Conservation (phyloP, 1,140 invertebrate species). For the Solen grandis region DNA sequence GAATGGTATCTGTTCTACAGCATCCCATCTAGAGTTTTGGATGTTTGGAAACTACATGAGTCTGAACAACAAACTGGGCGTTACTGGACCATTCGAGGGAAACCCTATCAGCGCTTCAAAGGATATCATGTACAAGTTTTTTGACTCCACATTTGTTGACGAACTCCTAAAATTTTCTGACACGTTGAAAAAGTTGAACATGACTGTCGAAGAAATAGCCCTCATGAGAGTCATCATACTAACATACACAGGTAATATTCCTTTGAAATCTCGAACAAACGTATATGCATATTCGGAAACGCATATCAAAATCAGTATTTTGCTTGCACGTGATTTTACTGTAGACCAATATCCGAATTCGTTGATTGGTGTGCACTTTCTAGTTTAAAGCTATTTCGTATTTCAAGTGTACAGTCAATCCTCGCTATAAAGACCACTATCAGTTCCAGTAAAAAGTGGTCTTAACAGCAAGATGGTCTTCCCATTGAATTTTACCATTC, state of each 20-base stretch:
- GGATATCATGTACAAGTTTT: constrained; percentile 24
- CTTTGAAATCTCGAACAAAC: no score
- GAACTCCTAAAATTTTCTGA: constrained; percentile 14
- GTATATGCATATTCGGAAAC: no score
- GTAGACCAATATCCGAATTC: no score
- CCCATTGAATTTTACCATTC: no score
- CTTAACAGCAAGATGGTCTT: no score
- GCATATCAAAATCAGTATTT: no score
- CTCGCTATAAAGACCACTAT: no score
- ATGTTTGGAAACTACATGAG: constrained; percentile 39
- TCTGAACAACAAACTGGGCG: constrained; percentile 27
- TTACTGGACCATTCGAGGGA: constrained; percentile 1
- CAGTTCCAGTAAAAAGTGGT: no score
- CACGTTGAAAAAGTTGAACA: constrained; percentile 4
- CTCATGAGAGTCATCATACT: constrained; percentile 39
- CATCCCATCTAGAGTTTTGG: constrained; percentile 44
- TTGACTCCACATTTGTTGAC: background rate
- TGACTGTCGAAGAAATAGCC: constrained; percentile 32
- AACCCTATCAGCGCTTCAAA: background rate
- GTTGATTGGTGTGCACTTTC: no score
- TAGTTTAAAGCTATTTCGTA: no score
- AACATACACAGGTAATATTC: constrained; percentile 51
- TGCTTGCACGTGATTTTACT: no score
- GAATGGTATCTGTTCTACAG: constrained; percentile 28
- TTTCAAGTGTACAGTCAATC: no score